Evolutionary conservation across 2,797 vertebrate genomes (phyloP), one percentile per base, ranked within the genome.

Genomic region (Kryptopterus vitreolus): DNA sequence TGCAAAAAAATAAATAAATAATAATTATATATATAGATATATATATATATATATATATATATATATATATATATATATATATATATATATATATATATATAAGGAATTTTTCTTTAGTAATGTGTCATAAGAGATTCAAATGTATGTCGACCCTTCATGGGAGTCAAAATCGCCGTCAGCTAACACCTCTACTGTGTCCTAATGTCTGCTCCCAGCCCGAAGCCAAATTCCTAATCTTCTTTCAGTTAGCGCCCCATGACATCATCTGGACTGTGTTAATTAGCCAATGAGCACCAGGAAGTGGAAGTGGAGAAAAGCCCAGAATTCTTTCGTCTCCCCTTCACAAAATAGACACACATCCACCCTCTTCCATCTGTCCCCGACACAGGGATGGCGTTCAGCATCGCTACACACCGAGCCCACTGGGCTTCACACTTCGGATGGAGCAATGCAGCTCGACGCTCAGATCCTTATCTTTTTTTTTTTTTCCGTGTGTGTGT

Each of bases 281-380:
- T 80, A 77, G 70, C 71, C 78, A 81, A 62, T 81, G 69, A 71
- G 70, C 55, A 68, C 61, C 80, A 82, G 76, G 80, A 86, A 79
- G 82, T 77, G 84, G 76, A 85, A 78, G 82, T 76, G 84, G 76
- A 85, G 73, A 70, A 70, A 66, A 82, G 81, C 82, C 85, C 85
- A 86, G 85, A 83, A 71, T 74, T 74, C 77, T 63, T 62, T 78
- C 48, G 74, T 82, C 79, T 24, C 79, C 79, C 79, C 52, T 43
- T 63, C 53, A 70, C 68, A 59, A 50, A 77, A 69, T 61, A 66
- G 58, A 63, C 72, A 73, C 80, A 81, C 69, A 69, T 76, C 76
- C 85, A 83, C 82, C 82, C 83, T 83, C 76, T 65, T 84, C 84
- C 85, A 86, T 85, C 85, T 88, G 85, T 83, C 79, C 81, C 70